Percentiles rank a stretch among this genome's conserved stretches.
Evolutionary conservation across 2,888 invertebrate species (phyloP).

Genomic region (Drosophila siamana): DNA sequence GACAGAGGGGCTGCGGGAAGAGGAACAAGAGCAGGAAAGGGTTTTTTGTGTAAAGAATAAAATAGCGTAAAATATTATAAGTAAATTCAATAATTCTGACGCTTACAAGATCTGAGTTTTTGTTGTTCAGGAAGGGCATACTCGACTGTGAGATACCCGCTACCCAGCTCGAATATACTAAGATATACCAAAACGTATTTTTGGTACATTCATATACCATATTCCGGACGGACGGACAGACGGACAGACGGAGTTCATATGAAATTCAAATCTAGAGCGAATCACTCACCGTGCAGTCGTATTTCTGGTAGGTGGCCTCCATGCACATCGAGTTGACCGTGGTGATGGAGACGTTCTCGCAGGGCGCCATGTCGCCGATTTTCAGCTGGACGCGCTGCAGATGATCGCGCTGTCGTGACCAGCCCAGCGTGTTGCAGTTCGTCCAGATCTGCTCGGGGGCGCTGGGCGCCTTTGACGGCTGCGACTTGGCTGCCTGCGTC

Average conservation of each 20-base stretch:
- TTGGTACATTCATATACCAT: too few relatives aligned
- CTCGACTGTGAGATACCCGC: too few relatives aligned
- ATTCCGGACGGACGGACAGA: too few relatives aligned
- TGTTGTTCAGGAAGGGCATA: too few relatives aligned
- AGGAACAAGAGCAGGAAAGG: too few relatives aligned
- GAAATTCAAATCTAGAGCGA: not conserved
- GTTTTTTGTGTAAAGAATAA: too few relatives aligned
- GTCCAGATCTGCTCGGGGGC: conserved; percentile 83
- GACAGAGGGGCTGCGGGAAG: too few relatives aligned
- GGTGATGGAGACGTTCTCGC: conserved; percentile 94
- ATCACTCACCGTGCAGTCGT: conserved; percentile 92
- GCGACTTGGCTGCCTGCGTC: not conserved
- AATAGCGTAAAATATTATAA: too few relatives aligned
- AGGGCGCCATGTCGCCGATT: conserved; percentile 91
- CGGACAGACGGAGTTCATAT: not conserved
- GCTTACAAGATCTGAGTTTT: not conserved
- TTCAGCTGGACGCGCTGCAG: conserved; percentile 92
- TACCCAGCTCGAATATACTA: too few relatives aligned
- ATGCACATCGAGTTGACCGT: conserved; percentile 94
- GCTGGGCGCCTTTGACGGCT: conserved; percentile 30
- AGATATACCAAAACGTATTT: too few relatives aligned
- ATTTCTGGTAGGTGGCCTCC: conserved; percentile 91
- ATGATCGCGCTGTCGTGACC: conserved; percentile 93
- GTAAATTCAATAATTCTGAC: too few relatives aligned
- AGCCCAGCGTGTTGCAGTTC: conserved; percentile 93